Conservation (phyloP, 2,113 vertebrate genomes). For the Pluvialis apricaria region DNA sequence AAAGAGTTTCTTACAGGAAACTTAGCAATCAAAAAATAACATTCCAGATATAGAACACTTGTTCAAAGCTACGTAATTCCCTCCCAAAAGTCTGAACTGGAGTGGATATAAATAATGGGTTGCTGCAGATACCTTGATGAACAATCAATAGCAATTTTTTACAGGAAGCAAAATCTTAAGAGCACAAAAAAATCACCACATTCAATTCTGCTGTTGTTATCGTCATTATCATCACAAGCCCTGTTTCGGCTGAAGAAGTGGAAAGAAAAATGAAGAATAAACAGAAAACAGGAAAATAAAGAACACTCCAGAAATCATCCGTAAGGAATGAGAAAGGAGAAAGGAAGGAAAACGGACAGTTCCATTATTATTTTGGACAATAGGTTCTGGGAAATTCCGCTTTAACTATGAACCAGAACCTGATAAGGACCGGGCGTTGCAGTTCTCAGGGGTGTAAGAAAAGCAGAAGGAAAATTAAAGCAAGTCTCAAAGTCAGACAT, state of each 20-base stretch:
- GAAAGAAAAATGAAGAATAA: not conserved
- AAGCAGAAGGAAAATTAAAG: not conserved
- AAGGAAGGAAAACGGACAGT: not conserved
- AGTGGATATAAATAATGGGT: constrained; percentile 22
- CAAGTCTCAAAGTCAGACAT: not conserved
- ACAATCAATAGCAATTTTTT: constrained; percentile 57
- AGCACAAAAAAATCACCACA: not conserved
- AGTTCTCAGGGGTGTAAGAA: not conserved
- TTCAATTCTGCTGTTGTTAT: not conserved
- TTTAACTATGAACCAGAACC: not conserved
- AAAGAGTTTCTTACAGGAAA: not conserved
- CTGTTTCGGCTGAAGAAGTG: constrained; percentile 1
- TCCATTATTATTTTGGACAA: not conserved
- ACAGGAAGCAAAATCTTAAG: not conserved
- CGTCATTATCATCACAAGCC: not conserved
- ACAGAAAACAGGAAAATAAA: not conserved
- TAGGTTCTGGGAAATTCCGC: not conserved
- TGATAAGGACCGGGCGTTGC: not conserved
- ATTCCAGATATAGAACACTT: not conserved
- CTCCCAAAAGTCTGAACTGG: not conserved
- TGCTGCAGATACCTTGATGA: constrained; percentile 43
- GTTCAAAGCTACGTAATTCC: constrained; percentile 5
- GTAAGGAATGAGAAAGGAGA: not conserved
- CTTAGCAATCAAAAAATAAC: constrained; percentile 16
- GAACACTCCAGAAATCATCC: not conserved